Evolutionary conservation across 2,113 vertebrate genomes (phyloP), one percentile per base, ranked within the genome.

Genomic region (Phyllopteryx taeniolatus): DNA sequence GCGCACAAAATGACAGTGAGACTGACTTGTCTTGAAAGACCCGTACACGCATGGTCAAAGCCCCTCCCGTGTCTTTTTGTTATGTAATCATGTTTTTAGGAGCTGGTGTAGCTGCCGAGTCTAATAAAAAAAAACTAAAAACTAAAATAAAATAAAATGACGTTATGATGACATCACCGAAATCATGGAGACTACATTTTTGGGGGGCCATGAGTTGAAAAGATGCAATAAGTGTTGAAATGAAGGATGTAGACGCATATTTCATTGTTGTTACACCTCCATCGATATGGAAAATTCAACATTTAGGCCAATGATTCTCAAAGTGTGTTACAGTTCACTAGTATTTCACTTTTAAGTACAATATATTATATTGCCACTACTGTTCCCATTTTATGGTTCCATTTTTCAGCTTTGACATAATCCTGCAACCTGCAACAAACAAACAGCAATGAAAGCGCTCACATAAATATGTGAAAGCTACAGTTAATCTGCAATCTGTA

Each of bases 111-210:
- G 14, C 14, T 61, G 59, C 33, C 59, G 15, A 59, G 57, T 59
- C 57, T 5, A 9, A 56, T 56, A 59, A 70, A 35, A 57, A 57
- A n/a, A n/a, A n/a, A n/a, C n/a, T n/a, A 56, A 46, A 47, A 27
- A 33, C 12, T 42, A 49, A 47, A 49, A 19, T 13, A 19, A 51
- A 51, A 19, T 51, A 2, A 51, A 51, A 51, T 51, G 49, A 66
- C 43, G 62, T 66, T 19, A 59, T 59, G 46, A 53, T 53, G n/a
- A 43, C 39, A 62, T 51, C 56, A 68, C 19, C 71, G 35, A 49
- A 54, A 35, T 61, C 35, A 12, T 19, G 19, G 15, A 49, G 12
- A 12, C 47, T 14, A 49, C 6, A 49, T 49, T 12, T 49, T 49
- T 12, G 13, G 3, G 12, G 35, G 35, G 35, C 35, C 35, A 39